Evolutionary conservation across 2,888 invertebrate genomes (phyloP).

Genomic region (Drosophila kokeensis): DNA sequence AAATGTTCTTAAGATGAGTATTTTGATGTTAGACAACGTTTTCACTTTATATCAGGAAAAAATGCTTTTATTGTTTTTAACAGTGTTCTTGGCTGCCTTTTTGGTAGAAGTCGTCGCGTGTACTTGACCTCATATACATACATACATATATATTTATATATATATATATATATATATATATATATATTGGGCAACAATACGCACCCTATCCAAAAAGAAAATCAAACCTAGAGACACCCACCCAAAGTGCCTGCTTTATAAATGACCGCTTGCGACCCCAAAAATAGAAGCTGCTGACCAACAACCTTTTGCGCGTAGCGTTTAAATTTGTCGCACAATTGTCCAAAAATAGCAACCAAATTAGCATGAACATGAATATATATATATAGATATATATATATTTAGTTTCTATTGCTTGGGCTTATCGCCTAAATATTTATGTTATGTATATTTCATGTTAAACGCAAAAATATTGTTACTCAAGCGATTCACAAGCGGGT

Average conservation of each 20-base stretch:
- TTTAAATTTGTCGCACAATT: slow-evolving; percentile 44
- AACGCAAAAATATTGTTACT: not conserved
- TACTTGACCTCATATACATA: slow-evolving; percentile 58
- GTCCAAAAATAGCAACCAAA: slow-evolving; percentile 52
- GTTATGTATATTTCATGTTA: not conserved
- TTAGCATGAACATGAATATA: slow-evolving; percentile 15
- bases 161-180: not conserved
- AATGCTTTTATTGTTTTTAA: not conserved
- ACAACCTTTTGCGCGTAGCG: slow-evolving; percentile 29
- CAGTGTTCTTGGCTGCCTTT: slow-evolving; percentile 1
- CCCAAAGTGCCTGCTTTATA: not conserved
- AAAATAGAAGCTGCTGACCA: slow-evolving; percentile 42
- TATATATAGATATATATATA: not conserved
- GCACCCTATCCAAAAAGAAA: not conserved
- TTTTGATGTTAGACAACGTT: not conserved
- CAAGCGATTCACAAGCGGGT: not conserved
- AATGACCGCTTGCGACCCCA: slow-evolving; percentile 43
- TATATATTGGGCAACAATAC: slow-evolving; percentile 21
- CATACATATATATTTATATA: not conserved
- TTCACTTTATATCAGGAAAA: not conserved
- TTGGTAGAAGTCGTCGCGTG: slow-evolving; percentile 22
- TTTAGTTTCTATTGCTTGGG: slow-evolving; percentile 2
- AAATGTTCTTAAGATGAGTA: not conserved
- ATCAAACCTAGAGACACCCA: slow-evolving; percentile 13
- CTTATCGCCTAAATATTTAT: not conserved